Base-by-base conservation (phyloP, 2,113 vertebrate species). In the Dolichotis patagonum region DNA sequence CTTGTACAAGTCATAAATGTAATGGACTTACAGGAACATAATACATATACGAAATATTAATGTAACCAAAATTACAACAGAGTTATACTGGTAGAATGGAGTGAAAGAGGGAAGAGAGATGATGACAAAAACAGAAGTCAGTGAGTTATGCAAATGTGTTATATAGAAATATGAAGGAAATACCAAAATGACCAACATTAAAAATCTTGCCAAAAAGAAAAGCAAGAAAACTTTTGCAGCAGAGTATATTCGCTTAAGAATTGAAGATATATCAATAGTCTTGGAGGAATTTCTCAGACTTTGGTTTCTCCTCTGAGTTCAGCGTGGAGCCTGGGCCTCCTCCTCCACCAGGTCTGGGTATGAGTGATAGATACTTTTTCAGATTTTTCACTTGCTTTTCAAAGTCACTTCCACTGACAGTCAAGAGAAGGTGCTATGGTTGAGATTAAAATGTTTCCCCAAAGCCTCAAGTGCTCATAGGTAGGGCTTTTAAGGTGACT, bases 401-500 rank as follows among this genome's bases (percentile, higher is more conserved):
- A 77, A 96, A 96, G 69, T 93, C 49, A 89, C 30, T 62, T 96
- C 62, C 63, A 85, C 52, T 90, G 60, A 88, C 65, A 90, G 58
- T 93, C 84, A 84, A 93, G 26, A 88, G 30, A 94, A 73, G 13
- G 73, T 75, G 41, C 43, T 43, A 75, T 43, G 24, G 41, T 28
- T 43, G 26, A 75, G 41, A 75, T 46, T 20, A 38, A 71, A 71
- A 38, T 38, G 7, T 38, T 38, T 9, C 46, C 69, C n/a, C 69
- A 71, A 71, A 71, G 69, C 20, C 69, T 71, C 69, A 41, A 1
- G 7, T 71, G 69, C 69, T 71, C n/a, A 38, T 41, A 41, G 69
- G 69, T 24, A 71, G 20, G 3, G 69, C 22, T 41, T 38, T 38
- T 71, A 62, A 22, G n/a, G 38, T 71, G n/a, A 41, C 69, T 41